Evolutionary conservation across 2,113 vertebrate genomes (phyloP).

Genomic region (Eidolon helvum): DNA sequence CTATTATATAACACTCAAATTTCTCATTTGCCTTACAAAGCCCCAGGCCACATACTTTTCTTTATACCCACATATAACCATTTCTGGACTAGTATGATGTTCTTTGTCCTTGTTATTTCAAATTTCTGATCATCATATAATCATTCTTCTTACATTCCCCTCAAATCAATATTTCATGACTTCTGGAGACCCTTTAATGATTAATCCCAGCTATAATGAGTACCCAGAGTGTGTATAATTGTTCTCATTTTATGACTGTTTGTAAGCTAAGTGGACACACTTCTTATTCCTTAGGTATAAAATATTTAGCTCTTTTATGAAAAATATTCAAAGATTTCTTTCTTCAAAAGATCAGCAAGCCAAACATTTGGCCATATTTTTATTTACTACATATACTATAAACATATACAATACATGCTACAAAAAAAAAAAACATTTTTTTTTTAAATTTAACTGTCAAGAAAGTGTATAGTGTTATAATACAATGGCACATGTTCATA

Average conservation of each 20-base stretch:
- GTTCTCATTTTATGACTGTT: neutral
- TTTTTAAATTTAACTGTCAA: conserved; percentile 85
- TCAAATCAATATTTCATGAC: neutral
- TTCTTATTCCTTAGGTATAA: neutral
- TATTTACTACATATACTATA: conserved; percentile 94
- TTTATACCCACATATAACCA: neutral
- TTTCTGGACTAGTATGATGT: neutral
- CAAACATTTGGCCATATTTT: conserved; percentile 87
- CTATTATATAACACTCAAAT: neutral
- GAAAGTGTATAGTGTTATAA: conserved; percentile 97
- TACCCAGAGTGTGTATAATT: neutral
- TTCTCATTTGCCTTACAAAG: neutral
- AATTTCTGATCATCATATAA: neutral
- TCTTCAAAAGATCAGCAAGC: conserved; percentile 77
- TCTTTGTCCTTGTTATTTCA: neutral
- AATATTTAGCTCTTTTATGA: conserved; percentile 27
- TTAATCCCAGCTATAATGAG: neutral
- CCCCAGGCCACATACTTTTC: neutral
- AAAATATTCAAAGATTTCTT: conserved; percentile 61
- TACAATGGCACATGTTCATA: conserved; percentile 95
- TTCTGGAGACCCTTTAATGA: neutral
- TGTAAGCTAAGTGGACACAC: neutral
- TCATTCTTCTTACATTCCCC: neutral
- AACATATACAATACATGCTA: conserved; percentile 95
- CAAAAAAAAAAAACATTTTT: conserved; percentile 83